Evolutionary conservation across 2,888 invertebrate species (phyloP), one percentile per base, ranked within the genome.

Genomic region (Caenorhabditis sp.): DNA sequence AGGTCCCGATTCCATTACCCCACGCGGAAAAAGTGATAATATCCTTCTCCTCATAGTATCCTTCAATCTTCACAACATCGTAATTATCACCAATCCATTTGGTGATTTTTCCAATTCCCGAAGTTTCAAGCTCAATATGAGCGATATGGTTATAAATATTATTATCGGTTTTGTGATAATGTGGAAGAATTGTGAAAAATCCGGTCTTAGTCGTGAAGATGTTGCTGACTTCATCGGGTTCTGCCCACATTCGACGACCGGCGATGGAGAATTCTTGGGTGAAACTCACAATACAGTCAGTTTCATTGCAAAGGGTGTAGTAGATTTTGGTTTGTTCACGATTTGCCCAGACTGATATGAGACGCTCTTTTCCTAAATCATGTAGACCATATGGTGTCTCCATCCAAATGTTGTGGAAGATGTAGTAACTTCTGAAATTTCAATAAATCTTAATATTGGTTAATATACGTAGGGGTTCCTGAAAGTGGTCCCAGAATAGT

Each of bases 91-190:
- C 84, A 7, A 89, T 89, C 53, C 88, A 84, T 78, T 84, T 69
- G 0, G 65, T 70, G 0, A 83, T 66, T 38, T 63, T 70, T 23
- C 82, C 82, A 0, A 50, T 36, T 20, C 82, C 82, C 52, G 62
- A 66, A 20, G 70, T 53, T 61, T 80, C 75, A 14, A 87, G 76
- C 58, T 87, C 82, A 54, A 89, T 82, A 80, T 87, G 88, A 53
- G 88, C 88, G 8, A 89, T 84, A 71, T 89, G 89, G 63, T 88
- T 88, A 80, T 88, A 89, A 72, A 85, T 88, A 54, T 88, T 88
- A 23, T 79, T 81, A 26, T 84, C 81, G 1, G 83, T 83, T 38
- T 60, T 49, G 64, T 88, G 84, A 60, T 77, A 81, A 60, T 85
- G 84, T 1, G 89, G 89, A 20, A 89, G 77, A 25, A 89, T 78